phyloP scores from a whole-genome alignment of 2,797 vertebrate genomes.

The Hippocampus kuda region DNA sequence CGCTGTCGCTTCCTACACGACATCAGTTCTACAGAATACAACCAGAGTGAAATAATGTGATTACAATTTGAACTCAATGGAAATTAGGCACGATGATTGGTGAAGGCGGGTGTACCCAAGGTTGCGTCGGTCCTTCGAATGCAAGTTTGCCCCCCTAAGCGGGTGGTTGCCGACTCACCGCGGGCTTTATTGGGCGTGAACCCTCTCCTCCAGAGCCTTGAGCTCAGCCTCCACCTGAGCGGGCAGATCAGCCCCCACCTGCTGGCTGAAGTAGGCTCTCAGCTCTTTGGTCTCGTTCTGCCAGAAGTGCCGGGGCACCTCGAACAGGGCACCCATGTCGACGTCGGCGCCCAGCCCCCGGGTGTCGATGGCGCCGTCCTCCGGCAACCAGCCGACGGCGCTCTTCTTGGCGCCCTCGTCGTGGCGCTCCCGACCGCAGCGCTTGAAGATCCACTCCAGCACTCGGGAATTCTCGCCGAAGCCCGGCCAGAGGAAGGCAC shows the following conservation, averaged over 20 bases:
- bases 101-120: neutral
- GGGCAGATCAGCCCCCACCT: slow-evolving; percentile 79
- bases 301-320: slow-evolving; percentile 80
- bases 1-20: too few relatives aligned
- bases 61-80: neutral
- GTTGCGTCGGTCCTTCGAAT: neutral
- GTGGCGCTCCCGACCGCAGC: slow-evolving; percentile 70
- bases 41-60: neutral
- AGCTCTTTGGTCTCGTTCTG: slow-evolving; percentile 75
- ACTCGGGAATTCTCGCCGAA: slow-evolving; percentile 85
- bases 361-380: slow-evolving; percentile 71
- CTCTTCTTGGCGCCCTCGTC: slow-evolving; percentile 68
- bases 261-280: slow-evolving; percentile 74
- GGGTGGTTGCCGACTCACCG: slow-evolving; percentile 16
- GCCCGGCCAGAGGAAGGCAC: slow-evolving; percentile 86
- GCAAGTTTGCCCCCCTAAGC: slow-evolving; percentile 20
- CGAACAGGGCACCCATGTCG: slow-evolving; percentile 71
- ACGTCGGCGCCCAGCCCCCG: slow-evolving; percentile 62
- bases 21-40: too few relatives aligned
- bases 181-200: slow-evolving; percentile 53
- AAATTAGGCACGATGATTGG: neutral
- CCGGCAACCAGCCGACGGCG: slow-evolving; percentile 74
- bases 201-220: slow-evolving; percentile 69
- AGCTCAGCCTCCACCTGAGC: slow-evolving; percentile 73
- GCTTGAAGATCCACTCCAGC: slow-evolving; percentile 85